Evolutionary conservation across 2,888 invertebrate genomes (phyloP), one percentile per base, ranked within the genome.

Genomic region (Rhabditoides inermis): DNA sequence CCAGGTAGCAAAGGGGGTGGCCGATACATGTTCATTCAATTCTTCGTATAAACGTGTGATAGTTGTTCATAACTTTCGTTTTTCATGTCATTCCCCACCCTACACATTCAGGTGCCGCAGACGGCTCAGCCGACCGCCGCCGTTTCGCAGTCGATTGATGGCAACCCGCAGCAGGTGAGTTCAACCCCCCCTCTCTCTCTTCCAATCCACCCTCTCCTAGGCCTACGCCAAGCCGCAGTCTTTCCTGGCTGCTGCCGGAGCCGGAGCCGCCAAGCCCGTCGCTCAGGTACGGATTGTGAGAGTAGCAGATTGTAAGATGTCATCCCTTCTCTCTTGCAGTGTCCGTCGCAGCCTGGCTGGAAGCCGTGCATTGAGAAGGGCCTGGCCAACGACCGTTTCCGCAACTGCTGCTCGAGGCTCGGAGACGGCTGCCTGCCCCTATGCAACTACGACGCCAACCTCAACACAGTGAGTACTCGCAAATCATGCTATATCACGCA

Each of bases 321-420:
- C 15, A 7, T 10, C 7, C 35, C 35, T 32, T 12, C 22, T 15
- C 25, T 22, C 20, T 45, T 56, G 23, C 51, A 69, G 60, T 74
- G 74, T 45, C 73, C 74, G 26, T 60, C 65, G 36, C 73, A 72
- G 49, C 71, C 73, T 22, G 72, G 69, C 55, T 74, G 72, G 72
- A 65, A 69, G 49, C 72, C 74, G 22, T 74, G 74, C 56, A 69
- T 74, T 37, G 56, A 68, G 10, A 74, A 74, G 49, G 67, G 70
- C 6, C 50, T 63, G 6, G 71, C 70, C 28, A 72, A 73, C 30
- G 65, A 69, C 36, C 61, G 73, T 26, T 74, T 74, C 63, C 57
- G 61, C n/a, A 72, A 68, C 55, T 74, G 74, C 42, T 74, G 74
- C 36, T 55, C 63, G 15, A 56, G 65, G 37, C 57, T 74, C 18